phyloP scores from a whole-genome alignment of 2,888 invertebrate genomes.

The Bhutanitis thaidina region DNA sequence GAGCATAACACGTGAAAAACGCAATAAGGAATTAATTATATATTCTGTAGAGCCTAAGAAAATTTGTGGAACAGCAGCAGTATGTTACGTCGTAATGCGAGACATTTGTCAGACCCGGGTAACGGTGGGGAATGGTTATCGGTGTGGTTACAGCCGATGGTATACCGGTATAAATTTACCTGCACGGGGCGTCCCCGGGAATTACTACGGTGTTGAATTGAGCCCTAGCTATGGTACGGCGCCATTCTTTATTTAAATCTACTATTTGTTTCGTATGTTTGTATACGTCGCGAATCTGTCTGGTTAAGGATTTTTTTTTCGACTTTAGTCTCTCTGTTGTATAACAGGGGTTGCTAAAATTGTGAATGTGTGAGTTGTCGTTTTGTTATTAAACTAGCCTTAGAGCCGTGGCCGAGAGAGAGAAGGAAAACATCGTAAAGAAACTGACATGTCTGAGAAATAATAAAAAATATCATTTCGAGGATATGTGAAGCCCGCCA shows the following conservation, averaged over 20 bases:
- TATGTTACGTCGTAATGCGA: slow-evolving; percentile 30
- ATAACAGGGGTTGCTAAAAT: too few species aligned
- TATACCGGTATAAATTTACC: slow-evolving; percentile 19
- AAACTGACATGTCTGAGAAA: too few species aligned
- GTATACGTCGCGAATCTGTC: not conserved
- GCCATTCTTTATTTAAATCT: not conserved
- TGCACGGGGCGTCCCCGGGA: slow-evolving; percentile 11
- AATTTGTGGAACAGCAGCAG: slow-evolving; percentile 16
- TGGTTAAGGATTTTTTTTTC: not conserved
- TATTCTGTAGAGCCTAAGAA: slow-evolving; percentile 16
- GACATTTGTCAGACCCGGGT: slow-evolving; percentile 36
- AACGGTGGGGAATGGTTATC: slow-evolving; percentile 19
- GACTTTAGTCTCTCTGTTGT: too few species aligned
- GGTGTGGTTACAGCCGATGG: slow-evolving; percentile 14
- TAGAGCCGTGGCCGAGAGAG: too few species aligned
- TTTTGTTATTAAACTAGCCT: too few species aligned
- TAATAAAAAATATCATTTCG: too few species aligned
- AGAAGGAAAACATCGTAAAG: too few species aligned
- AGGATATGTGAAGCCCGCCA: too few species aligned
- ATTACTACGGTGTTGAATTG: slow-evolving; percentile 5
- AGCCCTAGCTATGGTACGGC: not conserved
- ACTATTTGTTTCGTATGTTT: not conserved
- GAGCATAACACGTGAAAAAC: slow-evolving; percentile 10
- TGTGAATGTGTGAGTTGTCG: too few species aligned
- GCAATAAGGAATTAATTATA: slow-evolving; percentile 23